Evolutionary conservation across 2,888 invertebrate genomes (phyloP), one percentile per base, ranked within the genome.

Genomic region (Dione juno): DNA sequence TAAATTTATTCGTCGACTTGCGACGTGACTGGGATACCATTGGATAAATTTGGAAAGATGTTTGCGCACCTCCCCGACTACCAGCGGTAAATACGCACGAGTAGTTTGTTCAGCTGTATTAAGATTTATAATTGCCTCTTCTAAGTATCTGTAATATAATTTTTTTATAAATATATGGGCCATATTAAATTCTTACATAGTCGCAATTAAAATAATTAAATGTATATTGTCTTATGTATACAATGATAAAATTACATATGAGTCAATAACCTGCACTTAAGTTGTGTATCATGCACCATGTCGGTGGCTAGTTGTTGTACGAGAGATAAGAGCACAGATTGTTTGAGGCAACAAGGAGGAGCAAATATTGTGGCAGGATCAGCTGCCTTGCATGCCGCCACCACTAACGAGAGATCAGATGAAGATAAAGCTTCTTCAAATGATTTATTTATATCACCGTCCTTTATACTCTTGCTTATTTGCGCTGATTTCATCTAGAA

Each of bases 291-390:
- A 75, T 96, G 95, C 74, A 95, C 94, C 91, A 99, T 95, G 83
- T 99, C 98, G 0, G 97, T 97, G 19, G 98, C 97, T 21, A 99
- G 95, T 88, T 99, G 99, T 84, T 99, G 98, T 74, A 99, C 96
- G 41, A 99, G 94, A 0, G 98, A 97, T 43, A 99, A 93, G 69
- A 99, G 92, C 37, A 98, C 97, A 67, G 96, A 96, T 85, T 98
- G 98, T 72, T 95, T 95, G 75, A 98, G 94, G 35, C 95, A 94
- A 81, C 97, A 97, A 6, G 94, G 94, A 8, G 94, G 94, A 37
- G 93, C 89, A 85, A 98, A 97, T 64, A 98, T 95, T 73, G 94
- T 92, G 50, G 94, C 94, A 0, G 96, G 96, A 82, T 97, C 96
- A 8, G 97, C 97, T 72, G 95, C 95, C 78, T 97, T 96, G 84